These are phyloP conservation scores for Ips nitidus DNA, from an alignment of 1,140 invertebrate species.

Conservation along the genomic window DNA sequence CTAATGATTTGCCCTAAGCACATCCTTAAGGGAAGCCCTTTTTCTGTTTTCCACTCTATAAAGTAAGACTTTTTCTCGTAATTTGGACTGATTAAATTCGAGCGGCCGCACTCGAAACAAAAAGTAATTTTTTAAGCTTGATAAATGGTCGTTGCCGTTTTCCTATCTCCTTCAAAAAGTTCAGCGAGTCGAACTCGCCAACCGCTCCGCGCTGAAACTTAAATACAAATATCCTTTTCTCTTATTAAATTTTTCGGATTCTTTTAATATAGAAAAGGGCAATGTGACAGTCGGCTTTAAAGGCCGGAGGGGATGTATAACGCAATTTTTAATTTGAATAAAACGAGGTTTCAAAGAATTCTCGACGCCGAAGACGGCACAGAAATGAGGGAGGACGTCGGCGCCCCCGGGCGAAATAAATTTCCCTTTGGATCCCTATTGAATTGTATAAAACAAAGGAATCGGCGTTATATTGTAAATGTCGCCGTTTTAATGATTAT, in stretches of 20 bases:
- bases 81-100: conserved; percentile 18
- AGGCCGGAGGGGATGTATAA: conserved; percentile 1
- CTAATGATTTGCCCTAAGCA: conserved; percentile 41
- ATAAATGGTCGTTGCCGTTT: conserved; percentile 9
- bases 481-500: no score
- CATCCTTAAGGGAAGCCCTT: conserved; percentile 34
- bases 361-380: neutral
- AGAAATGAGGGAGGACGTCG: neutral
- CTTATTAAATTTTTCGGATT: conserved; percentile 21
- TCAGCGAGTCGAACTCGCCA: neutral
- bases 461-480: neutral
- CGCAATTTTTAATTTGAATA: conserved; percentile 24
- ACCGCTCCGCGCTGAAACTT: neutral
- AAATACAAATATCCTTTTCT: conserved; percentile 12
- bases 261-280: conserved; percentile 14
- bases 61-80: conserved; percentile 25
- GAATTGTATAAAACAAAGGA: conserved; percentile 1
- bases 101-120: conserved; percentile 3
- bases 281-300: conserved; percentile 19
- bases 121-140: conserved; percentile 10
- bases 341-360: conserved; percentile 14
- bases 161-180: neutral
- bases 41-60: conserved; percentile 24
- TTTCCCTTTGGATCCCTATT: neutral
- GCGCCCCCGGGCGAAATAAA: neutral